Base-by-base conservation (phyloP, 2,797 vertebrate genomes). In the Schizothorax lantsangensis region DNA sequence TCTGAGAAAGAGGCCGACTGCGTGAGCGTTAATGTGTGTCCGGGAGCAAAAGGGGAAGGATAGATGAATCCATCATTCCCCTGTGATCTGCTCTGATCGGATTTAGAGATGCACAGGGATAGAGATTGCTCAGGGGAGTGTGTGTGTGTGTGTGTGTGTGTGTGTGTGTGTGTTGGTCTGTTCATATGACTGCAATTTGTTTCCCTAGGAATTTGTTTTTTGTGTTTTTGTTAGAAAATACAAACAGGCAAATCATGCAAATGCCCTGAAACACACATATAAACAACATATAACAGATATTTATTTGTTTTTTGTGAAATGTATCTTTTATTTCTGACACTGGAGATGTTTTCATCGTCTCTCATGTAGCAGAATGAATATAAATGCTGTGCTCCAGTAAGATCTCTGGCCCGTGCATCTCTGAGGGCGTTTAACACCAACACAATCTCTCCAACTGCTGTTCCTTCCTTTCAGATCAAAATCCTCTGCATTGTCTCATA, bases 81-180 rank as follows among this genome's bases (percentile, higher is more conserved):
- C 11, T 69, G 82, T 81, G 87, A 88, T 75, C 38, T 77, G 36
- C 36, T 84, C 49, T 84, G 71, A 88, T 88, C 79, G 78, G 83
- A 88, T 88, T 85, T 85, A 62, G 74, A 81, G 69, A 75, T 74
- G 77, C 21, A 15, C 69, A n/a, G 74, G 81, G 74, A 84, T 80
- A 9, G 52, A 54, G 43, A 38, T 73, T 64, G 69, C 45, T 75
- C 15, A 77, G 49, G 40, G 78, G 40, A 36, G n/a, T 33, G 68
- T n/a, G 59, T 59, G 62, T 19, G 82, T 30, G 59, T 52, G 57
- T 23, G 59, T 59, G 62, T 19, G 82, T 54, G 57, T 52, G 57
- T 33, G 59, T n/a, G 82, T 40, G 57, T 54, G 59, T 36, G 62
- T 49, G n/a, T 33, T 23, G 6, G n/a, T 85, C 7, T 86, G 49